These are phyloP conservation scores for Thymelicus acteon DNA, from an alignment of 2,888 invertebrate species.

Conservation along the genomic window DNA sequence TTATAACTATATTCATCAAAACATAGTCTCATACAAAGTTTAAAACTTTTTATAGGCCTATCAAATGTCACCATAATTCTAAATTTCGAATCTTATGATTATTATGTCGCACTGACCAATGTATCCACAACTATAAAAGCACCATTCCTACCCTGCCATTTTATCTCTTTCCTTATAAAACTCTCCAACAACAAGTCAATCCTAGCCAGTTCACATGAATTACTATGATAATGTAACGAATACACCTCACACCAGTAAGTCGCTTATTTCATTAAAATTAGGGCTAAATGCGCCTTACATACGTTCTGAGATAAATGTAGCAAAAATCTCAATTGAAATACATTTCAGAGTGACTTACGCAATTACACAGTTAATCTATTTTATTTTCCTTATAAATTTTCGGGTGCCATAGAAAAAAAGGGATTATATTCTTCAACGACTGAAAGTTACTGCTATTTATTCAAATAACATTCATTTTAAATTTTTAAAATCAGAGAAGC, in stretches of 20 bases:
- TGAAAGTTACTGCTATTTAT: too few relatives aligned
- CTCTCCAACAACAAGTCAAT: not conserved
- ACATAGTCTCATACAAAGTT: not conserved
- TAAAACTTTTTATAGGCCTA: too few relatives aligned
- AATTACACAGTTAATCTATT: too few relatives aligned
- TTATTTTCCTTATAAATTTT: too few relatives aligned
- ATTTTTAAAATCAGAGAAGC: too few relatives aligned
- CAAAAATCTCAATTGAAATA: too few relatives aligned
- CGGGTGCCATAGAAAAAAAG: too few relatives aligned
- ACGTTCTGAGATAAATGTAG: not conserved
- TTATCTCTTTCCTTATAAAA: not conserved
- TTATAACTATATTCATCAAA: too few relatives aligned
- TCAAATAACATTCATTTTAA: too few relatives aligned
- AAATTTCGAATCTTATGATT: not conserved
- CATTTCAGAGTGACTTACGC: not conserved
- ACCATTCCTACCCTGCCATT: slow-evolving; percentile 33
- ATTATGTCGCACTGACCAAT: slow-evolving; percentile 17
- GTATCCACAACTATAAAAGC: slow-evolving; percentile 10
- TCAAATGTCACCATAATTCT: not conserved
- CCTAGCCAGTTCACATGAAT: not conserved
- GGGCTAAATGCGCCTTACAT: slow-evolving; percentile 5
- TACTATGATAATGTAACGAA: too few relatives aligned
- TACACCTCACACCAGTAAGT: not conserved
- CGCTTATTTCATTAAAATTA: not conserved
- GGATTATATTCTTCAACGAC: too few relatives aligned